phyloP scores from a whole-genome alignment of 1,140 invertebrate genomes.

The Drosophila lacertosa region DNA sequence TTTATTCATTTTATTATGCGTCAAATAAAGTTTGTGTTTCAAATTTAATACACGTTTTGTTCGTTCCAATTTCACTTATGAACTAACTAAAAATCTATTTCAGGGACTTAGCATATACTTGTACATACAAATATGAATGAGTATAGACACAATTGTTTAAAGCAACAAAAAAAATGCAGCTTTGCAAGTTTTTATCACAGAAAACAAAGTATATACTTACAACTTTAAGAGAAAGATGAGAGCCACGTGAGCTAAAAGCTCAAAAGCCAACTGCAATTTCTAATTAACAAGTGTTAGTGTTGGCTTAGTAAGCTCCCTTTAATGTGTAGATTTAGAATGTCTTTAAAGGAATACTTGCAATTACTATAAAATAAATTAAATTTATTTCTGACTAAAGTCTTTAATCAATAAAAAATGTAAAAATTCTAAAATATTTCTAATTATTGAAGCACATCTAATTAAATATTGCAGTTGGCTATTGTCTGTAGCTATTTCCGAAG shows the following conservation, averaged over 20 bases:
- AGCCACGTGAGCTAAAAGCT: conserved; percentile 1
- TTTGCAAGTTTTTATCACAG: conserved; percentile 67
- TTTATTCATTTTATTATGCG: conserved; percentile 64
- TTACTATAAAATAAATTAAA: too few relatives aligned
- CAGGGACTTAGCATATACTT: conserved; percentile 30
- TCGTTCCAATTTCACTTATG: conserved; percentile 33
- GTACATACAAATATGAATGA: conserved; percentile 28
- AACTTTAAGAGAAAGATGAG: conserved; percentile 36
- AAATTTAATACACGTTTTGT: conserved; percentile 25
- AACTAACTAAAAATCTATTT: conserved; percentile 32
- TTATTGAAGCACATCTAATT: neutral
- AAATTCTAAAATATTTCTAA: neutral
- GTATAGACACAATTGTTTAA: conserved; percentile 44
- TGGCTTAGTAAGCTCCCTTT: neutral
- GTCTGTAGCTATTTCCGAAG: neutral
- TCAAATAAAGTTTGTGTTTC: conserved; percentile 56
- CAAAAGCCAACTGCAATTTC: conserved; percentile 27
- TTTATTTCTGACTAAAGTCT: too few relatives aligned
- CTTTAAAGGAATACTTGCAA: neutral
- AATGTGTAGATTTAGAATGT: neutral
- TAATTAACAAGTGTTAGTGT: conserved; percentile 6
- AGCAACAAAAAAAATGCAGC: conserved; percentile 70
- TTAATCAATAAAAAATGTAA: too few relatives aligned
- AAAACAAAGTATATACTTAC: conserved; percentile 67
- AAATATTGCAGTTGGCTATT: conserved; percentile 25